Evolutionary conservation across 2,888 invertebrate genomes (phyloP).

Genomic region (Heliothis peltigera): DNA sequence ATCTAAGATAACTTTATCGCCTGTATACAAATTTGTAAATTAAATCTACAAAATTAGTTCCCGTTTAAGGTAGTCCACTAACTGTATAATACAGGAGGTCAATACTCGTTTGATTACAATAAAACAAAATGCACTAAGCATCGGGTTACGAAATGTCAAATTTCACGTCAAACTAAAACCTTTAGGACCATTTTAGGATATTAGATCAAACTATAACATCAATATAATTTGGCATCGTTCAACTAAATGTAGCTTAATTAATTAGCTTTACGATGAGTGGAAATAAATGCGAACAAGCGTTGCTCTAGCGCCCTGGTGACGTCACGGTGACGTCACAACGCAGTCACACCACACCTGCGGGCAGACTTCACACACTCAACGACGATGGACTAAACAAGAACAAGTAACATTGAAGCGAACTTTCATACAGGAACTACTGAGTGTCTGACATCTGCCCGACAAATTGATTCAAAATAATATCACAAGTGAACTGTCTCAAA

Average conservation of each 20-base stretch:
- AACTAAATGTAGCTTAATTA: slow-evolving; percentile 81
- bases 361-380: slow-evolving; percentile 52
- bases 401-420: slow-evolving; percentile 43
- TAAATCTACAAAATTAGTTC: slow-evolving; percentile 82
- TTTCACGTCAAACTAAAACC: slow-evolving; percentile 74
- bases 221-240: slow-evolving; percentile 87
- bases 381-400: slow-evolving; percentile 40
- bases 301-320: slow-evolving; percentile 65
- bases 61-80: slow-evolving; percentile 71
- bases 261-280: slow-evolving; percentile 77
- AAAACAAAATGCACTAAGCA: slow-evolving; percentile 79
- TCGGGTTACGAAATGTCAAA: slow-evolving; percentile 69
- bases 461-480: slow-evolving; percentile 47
- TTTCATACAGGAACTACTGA: slow-evolving; percentile 45
- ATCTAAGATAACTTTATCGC: slow-evolving; percentile 87
- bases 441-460: slow-evolving; percentile 50
- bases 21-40: slow-evolving; percentile 84
- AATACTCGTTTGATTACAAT: slow-evolving; percentile 67
- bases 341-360: slow-evolving; percentile 61
- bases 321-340: slow-evolving; percentile 47
- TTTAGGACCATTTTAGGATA: slow-evolving; percentile 42
- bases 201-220: slow-evolving; percentile 63
- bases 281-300: slow-evolving; percentile 85
- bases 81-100: slow-evolving; percentile 79
- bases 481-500: slow-evolving; percentile 65